Conservation (phyloP, 2,888 invertebrate genomes). For the Prosapia bicincta region DNA sequence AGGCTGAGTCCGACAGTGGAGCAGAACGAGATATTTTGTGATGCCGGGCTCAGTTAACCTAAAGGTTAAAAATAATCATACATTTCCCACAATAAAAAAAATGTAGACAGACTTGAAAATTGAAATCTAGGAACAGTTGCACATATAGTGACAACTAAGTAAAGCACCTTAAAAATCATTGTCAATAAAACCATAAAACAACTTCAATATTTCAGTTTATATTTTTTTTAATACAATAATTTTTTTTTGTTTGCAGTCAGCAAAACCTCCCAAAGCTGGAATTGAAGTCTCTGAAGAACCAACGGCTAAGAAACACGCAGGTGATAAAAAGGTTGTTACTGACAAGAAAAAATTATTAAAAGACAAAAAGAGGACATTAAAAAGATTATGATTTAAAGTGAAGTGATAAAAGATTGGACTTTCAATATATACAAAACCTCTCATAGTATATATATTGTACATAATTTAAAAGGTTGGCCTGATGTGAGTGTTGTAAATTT, state of each 20-base stretch:
- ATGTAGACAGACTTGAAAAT: no score
- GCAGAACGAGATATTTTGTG: no score
- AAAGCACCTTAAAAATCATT: no score
- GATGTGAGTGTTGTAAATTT: neutral
- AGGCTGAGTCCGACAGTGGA: no score
- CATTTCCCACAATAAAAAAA: no score
- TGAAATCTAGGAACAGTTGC: no score
- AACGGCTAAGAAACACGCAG: conserved; percentile 80
- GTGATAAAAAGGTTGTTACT: conserved; percentile 67
- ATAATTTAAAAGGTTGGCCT: neutral
- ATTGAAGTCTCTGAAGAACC: conserved; percentile 58
- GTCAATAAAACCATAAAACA: no score
- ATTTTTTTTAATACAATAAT: conserved; percentile 1
- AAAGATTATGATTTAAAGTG: conserved; percentile 66
- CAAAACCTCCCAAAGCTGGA: conserved; percentile 49
- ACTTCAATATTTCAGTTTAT: no score
- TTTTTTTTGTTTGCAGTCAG: conserved; percentile 46
- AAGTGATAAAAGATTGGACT: neutral
- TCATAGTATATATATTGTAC: neutral
- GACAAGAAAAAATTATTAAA: conserved; percentile 72
- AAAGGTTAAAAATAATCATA: no score
- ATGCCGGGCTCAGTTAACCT: no score
- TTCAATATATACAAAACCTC: neutral
- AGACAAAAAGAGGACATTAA: conserved; percentile 81
- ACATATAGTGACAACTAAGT: no score